Percentiles rank a stretch among this genome's conserved stretches.
phyloP scores from a whole-genome alignment of 2,888 invertebrate species.

The Tipula confusa region DNA sequence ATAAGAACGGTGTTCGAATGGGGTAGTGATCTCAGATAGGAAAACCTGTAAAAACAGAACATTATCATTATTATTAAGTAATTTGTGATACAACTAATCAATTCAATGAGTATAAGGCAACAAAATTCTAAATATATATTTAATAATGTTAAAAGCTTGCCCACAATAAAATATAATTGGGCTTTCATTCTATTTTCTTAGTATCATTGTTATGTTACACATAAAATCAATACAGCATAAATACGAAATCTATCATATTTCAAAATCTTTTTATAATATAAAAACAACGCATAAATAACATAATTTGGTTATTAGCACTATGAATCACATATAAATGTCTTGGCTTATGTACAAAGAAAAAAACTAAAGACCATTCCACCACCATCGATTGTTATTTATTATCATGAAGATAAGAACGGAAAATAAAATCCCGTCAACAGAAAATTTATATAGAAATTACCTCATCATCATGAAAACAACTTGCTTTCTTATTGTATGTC shows the following conservation, averaged over 20 bases:
- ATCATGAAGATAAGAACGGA: background rate
- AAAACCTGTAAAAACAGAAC: no score
- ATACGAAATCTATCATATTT: background rate
- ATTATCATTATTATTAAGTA: background rate
- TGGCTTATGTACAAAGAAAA: background rate
- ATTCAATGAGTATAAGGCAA: no score
- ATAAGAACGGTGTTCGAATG: no score
- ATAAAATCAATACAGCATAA: background rate
- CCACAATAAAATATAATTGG: background rate
- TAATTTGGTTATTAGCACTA: background rate
- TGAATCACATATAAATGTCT: background rate
- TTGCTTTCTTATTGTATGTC: background rate
- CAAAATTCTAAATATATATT: background rate
- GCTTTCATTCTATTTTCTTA: background rate
- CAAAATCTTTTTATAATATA: background rate
- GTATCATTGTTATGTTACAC: background rate
- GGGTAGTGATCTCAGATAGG: no score
- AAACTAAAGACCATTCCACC: background rate
- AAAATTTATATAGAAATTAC: background rate
- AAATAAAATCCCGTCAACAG: background rate
- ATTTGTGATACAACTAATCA: background rate
- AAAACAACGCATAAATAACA: background rate
- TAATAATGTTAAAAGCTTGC: background rate
- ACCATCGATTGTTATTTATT: background rate
- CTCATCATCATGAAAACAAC: background rate